Evolutionary conservation across 2,113 vertebrate genomes (phyloP).

Genomic region (Neogobius melanostomus): DNA sequence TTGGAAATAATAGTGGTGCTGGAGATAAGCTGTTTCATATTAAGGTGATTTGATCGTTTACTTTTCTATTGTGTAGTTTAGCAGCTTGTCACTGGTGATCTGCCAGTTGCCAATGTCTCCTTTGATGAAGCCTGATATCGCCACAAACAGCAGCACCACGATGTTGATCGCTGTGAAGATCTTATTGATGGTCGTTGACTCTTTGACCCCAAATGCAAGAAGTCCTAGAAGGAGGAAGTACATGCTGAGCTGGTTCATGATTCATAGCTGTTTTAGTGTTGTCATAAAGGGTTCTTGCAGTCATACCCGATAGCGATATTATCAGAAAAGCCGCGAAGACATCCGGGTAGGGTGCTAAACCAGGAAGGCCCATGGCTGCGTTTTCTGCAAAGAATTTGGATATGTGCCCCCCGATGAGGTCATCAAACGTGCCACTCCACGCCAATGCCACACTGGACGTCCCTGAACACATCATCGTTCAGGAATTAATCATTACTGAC

Average conservation of each 20-base stretch:
- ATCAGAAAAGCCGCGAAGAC: slow-evolving; percentile 83
- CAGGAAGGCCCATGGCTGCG: slow-evolving; percentile 66
- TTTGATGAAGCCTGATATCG: slow-evolving; percentile 82
- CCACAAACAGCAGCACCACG: slow-evolving; percentile 81
- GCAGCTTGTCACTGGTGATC: slow-evolving; percentile 69
- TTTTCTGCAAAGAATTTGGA: slow-evolving; percentile 70
- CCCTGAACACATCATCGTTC: slow-evolving; percentile 57
- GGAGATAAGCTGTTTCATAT: background rate
- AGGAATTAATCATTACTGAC: slow-evolving; percentile 37
- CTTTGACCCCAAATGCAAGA: slow-evolving; percentile 85
- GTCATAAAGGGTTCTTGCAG: background rate
- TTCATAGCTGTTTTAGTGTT: background rate
- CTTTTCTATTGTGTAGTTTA: slow-evolving; percentile 49
- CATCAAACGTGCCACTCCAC: slow-evolving; percentile 87
- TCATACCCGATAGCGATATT: slow-evolving; percentile 81
- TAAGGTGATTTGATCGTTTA: slow-evolving; percentile 32
- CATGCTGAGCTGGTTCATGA: background rate
- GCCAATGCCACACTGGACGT: slow-evolving; percentile 85
- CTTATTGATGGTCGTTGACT: slow-evolving; percentile 85
- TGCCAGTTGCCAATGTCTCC: slow-evolving; percentile 81
- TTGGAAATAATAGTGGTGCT: too few species aligned
- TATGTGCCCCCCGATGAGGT: slow-evolving; percentile 79
- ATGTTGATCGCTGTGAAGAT: slow-evolving; percentile 82
- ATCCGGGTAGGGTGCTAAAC: slow-evolving; percentile 83
- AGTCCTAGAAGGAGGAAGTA: slow-evolving; percentile 69